Base-by-base conservation (phyloP, 2,888 invertebrate genomes). In the Spisula subtruncata region DNA sequence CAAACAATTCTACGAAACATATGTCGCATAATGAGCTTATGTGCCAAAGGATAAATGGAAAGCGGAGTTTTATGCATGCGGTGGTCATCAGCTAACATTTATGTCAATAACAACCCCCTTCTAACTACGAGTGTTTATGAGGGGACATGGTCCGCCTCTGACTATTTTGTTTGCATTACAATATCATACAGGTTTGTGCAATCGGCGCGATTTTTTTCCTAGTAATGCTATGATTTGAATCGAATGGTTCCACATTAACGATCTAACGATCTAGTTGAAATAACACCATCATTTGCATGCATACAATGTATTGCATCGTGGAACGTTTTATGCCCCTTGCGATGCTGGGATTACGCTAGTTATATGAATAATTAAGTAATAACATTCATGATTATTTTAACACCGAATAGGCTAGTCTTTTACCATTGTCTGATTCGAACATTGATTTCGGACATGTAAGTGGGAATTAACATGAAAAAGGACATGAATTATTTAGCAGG, bases 331-430 rank as follows among this genome's bases (percentile, higher is more conserved):
- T 25, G n/a, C 14, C 25, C 6, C 5, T 25, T 25, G 60, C 6
- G 25, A 66, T 66, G 25, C 25, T 1, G 25, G 16, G 60, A 66
- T 66, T 66, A 66, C n/a, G 25, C 25, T 25, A 66, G 60, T 66
- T 66, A 66, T 66, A 66, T 66, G 60, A 66, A 66, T 66, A 66
- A 66, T 66, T 66, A 66, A 66, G 12, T n/a, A 66, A 25, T 66
- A 25, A 66, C 25, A 66, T 66, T 66, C 60, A 66, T 66, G 60
- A 66, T 66, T 66, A 66, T 66, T 66, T 66, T 66, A 66, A 66
- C 60, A 66, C 60, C 10, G 25, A 25, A 66, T 66, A 25, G 25
- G 60, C 60, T 66, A 25, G 60, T 66, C n/a, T 66, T 66, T 66
- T 66, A 66, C 60, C 60, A 25, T 66, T 66, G 60, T 25, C 60